Evolutionary conservation across 2,888 invertebrate species (phyloP), one percentile per base, ranked within the genome.

Genomic region (Laspeyria flexula): DNA sequence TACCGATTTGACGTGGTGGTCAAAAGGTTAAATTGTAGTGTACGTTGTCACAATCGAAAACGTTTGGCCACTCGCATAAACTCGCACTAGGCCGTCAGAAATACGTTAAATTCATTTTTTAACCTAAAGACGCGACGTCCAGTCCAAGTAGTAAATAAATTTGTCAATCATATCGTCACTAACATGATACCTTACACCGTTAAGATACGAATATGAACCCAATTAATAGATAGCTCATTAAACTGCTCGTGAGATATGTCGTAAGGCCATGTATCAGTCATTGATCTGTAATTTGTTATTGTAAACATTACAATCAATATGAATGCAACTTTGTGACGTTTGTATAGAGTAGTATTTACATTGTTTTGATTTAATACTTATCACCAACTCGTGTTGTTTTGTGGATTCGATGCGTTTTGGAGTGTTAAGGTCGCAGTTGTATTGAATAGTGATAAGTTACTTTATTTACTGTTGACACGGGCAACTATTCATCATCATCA

Each of bases 221-320:
- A 60, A 63, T 66, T 63, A 58, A 56, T 48, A 39, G 43, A 61
- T 65, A 54, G 62, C 52, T 44, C 34, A 57, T 57, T 47, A 31
- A 29, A 25, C 25, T 13, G 31, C 31, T 30, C 31, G 31, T 13
- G 31, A 23, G 31, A 18, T 21, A 52, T 53, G 64, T 61, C 58
- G 60, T 13, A 53, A 43, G 75, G 49, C 52, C 79, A 77, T 64
- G 69, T 61, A 68, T 77, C 81, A 79, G 81, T 74, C 81, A 70
- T 65, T 77, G 81, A 71, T 71, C 81, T 60, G 39, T 29, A 45
- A 60, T 42, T 54, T 68, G 64, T 69, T 68, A 74, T 76, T 66
- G 64, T 55, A 60, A 34, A 15, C 31, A 23, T 42, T 6, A 16
- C 16, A 38, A 31, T 33, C 29, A 33, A 30, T 12, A 11, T 29